These are phyloP conservation scores for Pipistrellus kuhlii DNA, from an alignment of 2,797 vertebrate genomes.

Conservation along the genomic window DNA sequence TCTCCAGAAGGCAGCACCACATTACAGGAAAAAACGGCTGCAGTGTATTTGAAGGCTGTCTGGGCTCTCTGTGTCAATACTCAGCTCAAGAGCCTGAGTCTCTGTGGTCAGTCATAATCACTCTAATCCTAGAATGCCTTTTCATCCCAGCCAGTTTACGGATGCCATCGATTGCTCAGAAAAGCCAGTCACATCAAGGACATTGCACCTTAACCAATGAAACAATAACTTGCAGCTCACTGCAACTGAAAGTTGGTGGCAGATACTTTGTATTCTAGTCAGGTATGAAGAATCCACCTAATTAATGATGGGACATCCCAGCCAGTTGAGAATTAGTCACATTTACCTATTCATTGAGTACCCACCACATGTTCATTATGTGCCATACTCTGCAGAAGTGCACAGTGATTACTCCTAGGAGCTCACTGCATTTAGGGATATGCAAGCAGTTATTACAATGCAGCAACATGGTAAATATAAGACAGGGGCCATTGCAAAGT, in stretches of 20 bases:
- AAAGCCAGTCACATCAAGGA: background rate
- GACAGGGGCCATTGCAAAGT: background rate
- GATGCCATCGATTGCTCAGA: background rate
- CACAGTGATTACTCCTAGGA: background rate
- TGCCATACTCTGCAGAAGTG: background rate
- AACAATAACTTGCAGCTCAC: background rate
- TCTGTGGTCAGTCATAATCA: background rate
- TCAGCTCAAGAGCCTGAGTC: background rate
- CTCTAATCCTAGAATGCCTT: background rate
- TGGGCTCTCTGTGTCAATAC: background rate
- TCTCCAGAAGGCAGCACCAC: background rate
- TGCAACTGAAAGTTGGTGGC: background rate
- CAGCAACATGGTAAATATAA: background rate
- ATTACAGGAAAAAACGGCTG: background rate
- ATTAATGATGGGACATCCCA: background rate
- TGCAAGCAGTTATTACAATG: background rate
- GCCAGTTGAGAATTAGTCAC: background rate
- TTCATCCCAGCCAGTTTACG: background rate
- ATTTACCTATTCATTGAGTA: background rate
- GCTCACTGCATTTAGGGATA: background rate
- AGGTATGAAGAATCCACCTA: constrained; percentile 21
- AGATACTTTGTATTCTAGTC: background rate
- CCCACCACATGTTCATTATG: background rate
- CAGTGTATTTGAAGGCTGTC: background rate
- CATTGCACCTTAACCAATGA: background rate